phyloP scores from a whole-genome alignment of 2,888 invertebrate genomes.

The Mongoloraphidia duomilia region DNA sequence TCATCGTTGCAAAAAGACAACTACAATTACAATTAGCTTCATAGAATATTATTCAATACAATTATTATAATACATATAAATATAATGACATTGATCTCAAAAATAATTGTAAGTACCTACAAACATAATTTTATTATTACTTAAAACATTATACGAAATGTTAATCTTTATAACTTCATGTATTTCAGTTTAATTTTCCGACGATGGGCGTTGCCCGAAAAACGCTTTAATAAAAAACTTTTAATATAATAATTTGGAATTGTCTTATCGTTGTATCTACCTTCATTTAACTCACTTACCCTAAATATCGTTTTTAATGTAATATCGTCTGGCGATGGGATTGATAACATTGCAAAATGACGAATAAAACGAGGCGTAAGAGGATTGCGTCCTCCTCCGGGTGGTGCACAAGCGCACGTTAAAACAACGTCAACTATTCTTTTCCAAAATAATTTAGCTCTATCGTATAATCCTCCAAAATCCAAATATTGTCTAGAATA shows the following conservation, averaged over 20 bases:
- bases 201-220: background rate
- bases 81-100: too few relatives aligned
- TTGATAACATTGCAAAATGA: conserved; percentile 75
- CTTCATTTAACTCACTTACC: conserved; percentile 21
- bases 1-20: too few relatives aligned
- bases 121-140: too few relatives aligned
- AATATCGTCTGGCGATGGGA: conserved; percentile 65
- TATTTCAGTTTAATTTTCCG: too few relatives aligned
- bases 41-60: too few relatives aligned
- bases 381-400: conserved; percentile 80
- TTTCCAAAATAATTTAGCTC: conserved; percentile 81
- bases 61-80: too few relatives aligned
- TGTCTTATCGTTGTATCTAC: conserved; percentile 20
- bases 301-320: conserved; percentile 68
- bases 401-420: conserved; percentile 75
- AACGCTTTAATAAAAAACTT: conserved; percentile 16
- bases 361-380: conserved; percentile 72
- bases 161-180: too few relatives aligned
- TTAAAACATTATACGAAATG: too few relatives aligned
- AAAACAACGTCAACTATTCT: conserved; percentile 71
- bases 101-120: too few relatives aligned
- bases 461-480: conserved; percentile 71
- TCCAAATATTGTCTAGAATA: conserved; percentile 52
- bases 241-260: too few relatives aligned
- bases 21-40: too few relatives aligned